Evolutionary conservation across 2,888 invertebrate species (phyloP).

Genomic region (Apodemia hepburni): DNA sequence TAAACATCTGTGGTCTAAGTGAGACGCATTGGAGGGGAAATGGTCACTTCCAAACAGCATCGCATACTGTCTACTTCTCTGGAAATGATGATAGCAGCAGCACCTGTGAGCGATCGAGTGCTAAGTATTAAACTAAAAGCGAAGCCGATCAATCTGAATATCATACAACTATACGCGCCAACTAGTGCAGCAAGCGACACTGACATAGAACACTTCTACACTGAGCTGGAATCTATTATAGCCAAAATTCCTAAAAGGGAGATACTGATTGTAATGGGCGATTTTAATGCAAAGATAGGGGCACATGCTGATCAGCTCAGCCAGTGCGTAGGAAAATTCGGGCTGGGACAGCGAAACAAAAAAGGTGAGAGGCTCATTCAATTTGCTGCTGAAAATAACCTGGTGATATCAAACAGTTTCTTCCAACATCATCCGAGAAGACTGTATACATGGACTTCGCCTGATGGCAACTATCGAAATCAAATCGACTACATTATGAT

Average conservation of each 20-base stretch:
- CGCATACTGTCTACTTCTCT: conserved; percentile 22
- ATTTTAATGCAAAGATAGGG: conserved; percentile 29
- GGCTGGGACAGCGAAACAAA: conserved; percentile 22
- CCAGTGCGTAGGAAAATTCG: conserved; percentile 17
- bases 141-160: conserved; percentile 22
- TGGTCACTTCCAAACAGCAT: conserved; percentile 28
- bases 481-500: no score
- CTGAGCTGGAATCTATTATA: conserved; percentile 19
- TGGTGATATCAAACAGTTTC: no score
- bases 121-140: conserved; percentile 20
- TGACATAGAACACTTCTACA: conserved; percentile 22
- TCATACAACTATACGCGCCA: conserved; percentile 27
- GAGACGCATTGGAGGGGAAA: conserved; percentile 32
- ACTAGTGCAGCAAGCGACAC: conserved; percentile 21
- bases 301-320: conserved; percentile 16
- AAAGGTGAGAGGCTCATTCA: no score
- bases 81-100: conserved; percentile 23
- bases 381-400: no score
- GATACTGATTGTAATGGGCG: conserved; percentile 24
- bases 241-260: conserved; percentile 29
- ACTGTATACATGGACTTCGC: conserved; percentile 6
- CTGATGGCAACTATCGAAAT: no score
- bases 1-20: conserved; percentile 27
- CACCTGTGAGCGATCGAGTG: conserved; percentile 23
- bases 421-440: conserved; percentile 21